Evolutionary conservation across 1,140 invertebrate genomes (phyloP).

Genomic region (Procambarus clarkii): DNA sequence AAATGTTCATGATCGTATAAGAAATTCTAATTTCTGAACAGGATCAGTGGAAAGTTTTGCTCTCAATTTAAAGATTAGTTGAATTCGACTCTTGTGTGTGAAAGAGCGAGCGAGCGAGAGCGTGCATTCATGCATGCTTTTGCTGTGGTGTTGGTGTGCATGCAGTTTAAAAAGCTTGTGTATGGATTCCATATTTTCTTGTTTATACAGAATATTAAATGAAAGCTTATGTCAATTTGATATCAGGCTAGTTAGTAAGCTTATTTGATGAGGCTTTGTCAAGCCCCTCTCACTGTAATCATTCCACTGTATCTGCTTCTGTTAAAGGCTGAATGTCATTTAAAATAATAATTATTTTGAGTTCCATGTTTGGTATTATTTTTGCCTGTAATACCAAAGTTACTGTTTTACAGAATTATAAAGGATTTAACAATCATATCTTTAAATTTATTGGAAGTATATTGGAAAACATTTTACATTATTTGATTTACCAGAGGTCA

Average conservation of each 20-base stretch:
- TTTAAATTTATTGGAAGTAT: no score
- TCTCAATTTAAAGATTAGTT: neutral
- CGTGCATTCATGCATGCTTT: no score
- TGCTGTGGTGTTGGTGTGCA: no score
- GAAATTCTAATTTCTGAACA: neutral
- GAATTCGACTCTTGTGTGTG: neutral
- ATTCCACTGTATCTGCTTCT: constrained; percentile 69
- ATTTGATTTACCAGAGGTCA: no score
- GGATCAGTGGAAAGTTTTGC: constrained; percentile 33
- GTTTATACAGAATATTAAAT: neutral
- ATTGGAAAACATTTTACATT: no score
- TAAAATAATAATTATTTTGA: constrained; percentile 33
- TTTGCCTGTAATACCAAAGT: no score
- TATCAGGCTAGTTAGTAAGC: constrained; percentile 25
- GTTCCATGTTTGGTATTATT: constrained; percentile 18
- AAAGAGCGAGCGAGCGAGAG: no score
- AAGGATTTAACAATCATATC: no score
- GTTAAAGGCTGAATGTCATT: constrained; percentile 55
- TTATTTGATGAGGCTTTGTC: constrained; percentile 23
- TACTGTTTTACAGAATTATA: no score
- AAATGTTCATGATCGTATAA: neutral
- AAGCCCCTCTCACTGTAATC: constrained; percentile 49
- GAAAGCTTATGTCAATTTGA: neutral
- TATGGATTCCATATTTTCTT: neutral
- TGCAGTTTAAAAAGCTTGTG: no score